Percentiles rank a stretch among this genome's conserved stretches.
Evolutionary conservation across 2,113 vertebrate species (phyloP).

Genomic region (Alethe castanea): DNA sequence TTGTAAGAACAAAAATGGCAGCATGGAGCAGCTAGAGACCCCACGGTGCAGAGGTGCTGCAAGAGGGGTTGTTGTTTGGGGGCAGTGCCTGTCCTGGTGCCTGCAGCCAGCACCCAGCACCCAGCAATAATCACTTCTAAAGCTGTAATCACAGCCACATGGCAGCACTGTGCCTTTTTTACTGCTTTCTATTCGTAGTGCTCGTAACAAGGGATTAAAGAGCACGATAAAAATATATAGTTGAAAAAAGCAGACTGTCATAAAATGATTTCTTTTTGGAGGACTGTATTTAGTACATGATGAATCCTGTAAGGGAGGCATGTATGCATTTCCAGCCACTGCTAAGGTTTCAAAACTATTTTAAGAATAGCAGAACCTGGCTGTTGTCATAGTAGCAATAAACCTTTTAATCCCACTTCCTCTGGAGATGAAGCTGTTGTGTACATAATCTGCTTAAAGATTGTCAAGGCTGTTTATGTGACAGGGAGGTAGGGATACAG

Average conservation of each 20-base stretch:
- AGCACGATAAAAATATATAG: neutral
- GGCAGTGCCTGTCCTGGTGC: neutral
- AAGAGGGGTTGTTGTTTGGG: neutral
- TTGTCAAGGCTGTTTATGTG: slow-evolving; percentile 11
- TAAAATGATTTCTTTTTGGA: slow-evolving; percentile 16
- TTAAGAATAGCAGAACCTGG: slow-evolving; percentile 61
- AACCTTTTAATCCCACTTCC: slow-evolving; percentile 67
- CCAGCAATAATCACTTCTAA: slow-evolving; percentile 8
- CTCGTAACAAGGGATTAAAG: slow-evolving; percentile 44
- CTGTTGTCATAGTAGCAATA: slow-evolving; percentile 66
- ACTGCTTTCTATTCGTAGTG: slow-evolving; percentile 44
- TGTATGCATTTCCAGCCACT: neutral
- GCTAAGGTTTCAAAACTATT: slow-evolving; percentile 56
- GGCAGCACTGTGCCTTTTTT: slow-evolving; percentile 29
- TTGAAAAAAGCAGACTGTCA: neutral
- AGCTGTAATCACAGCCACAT: slow-evolving; percentile 34
- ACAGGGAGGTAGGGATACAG: neutral
- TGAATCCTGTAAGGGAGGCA: neutral
- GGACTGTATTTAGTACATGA: slow-evolving; percentile 1
- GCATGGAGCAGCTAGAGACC: neutral
- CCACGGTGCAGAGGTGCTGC: neutral
- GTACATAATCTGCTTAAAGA: slow-evolving; percentile 53
- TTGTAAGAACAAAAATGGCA: neutral
- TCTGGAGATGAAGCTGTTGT: slow-evolving; percentile 44
- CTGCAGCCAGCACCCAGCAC: neutral